Percentiles rank a stretch among this genome's conserved stretches.
These are phyloP conservation scores for Sarcophaga caerulescens DNA, from an alignment of 2,888 invertebrate genomes.

Conservation along the genomic window DNA sequence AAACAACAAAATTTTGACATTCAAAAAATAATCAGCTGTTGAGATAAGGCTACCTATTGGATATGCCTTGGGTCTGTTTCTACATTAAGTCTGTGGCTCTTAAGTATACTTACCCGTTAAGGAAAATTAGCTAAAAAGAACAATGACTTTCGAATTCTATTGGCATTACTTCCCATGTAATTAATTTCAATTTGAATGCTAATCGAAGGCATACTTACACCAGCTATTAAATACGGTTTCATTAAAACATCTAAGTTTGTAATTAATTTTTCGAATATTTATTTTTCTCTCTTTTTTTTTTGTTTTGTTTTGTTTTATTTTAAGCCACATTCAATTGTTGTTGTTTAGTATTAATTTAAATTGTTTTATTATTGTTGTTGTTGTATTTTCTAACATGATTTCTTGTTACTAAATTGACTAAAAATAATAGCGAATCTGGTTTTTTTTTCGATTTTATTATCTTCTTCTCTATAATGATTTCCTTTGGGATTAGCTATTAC, in stretches of 20 bases:
- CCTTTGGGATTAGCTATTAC: constrained; percentile 22
- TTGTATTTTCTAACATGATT: background rate
- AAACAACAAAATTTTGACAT: too few species aligned
- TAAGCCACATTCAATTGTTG: constrained; percentile 63
- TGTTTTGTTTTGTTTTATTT: background rate
- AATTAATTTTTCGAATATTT: constrained; percentile 34
- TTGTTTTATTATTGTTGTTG: constrained; percentile 1
- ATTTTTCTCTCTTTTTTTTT: background rate
- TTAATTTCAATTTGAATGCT: too few species aligned
- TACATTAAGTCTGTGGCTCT: too few species aligned
- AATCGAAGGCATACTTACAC: constrained; percentile 22
- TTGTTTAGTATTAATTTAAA: constrained; percentile 24
- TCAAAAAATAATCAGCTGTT: too few species aligned
- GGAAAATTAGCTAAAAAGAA: too few species aligned
- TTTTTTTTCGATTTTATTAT: background rate
- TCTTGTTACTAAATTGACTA: constrained; percentile 34
- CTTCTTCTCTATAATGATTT: background rate
- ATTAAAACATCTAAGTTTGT: constrained; percentile 13
- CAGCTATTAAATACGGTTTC: background rate
- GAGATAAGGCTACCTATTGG: too few species aligned
- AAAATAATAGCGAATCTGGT: background rate
- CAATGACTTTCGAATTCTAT: too few species aligned
- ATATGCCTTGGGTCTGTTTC: too few species aligned
- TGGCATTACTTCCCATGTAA: too few species aligned
- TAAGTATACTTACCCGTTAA: too few species aligned